These are phyloP conservation scores for Pangasius macronema DNA, from an alignment of 2,797 vertebrate species.

Conservation along the genomic window DNA sequence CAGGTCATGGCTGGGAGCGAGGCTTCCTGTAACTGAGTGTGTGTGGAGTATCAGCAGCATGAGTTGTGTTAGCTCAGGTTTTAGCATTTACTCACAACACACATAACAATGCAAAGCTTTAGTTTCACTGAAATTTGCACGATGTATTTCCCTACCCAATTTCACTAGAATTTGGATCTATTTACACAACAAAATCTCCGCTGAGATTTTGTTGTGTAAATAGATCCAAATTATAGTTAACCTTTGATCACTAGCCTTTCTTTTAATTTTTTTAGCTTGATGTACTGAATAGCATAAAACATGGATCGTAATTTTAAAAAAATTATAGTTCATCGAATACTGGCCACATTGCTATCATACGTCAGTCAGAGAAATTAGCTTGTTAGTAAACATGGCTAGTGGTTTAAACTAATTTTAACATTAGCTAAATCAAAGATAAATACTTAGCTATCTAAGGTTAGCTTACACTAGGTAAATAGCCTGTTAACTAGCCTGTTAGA, in stretches of 20 bases:
- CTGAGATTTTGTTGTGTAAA: too few species aligned
- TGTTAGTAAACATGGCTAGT: background rate
- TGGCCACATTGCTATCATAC: background rate
- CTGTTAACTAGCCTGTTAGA: background rate
- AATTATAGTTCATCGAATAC: background rate
- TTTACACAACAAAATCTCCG: background rate
- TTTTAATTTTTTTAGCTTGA: background rate
- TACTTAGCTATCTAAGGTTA: background rate
- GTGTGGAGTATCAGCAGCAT: background rate
- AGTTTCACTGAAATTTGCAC: background rate
- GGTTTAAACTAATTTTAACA: background rate
- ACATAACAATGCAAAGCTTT: background rate
- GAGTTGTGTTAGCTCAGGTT: background rate
- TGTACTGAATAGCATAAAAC: background rate
- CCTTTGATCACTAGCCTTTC: background rate
- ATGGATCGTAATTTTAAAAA: background rate
- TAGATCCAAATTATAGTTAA: too few species aligned
- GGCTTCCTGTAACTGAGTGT: background rate
- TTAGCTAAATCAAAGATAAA: background rate
- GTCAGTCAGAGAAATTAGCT: too few species aligned
- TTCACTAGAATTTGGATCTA: background rate
- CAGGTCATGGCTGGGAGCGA: background rate
- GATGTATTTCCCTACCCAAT: background rate
- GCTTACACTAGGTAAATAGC: too few species aligned
- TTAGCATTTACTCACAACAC: constrained; percentile 5